phyloP scores from a whole-genome alignment of 2,888 invertebrate genomes.

The Dorcus hopei region DNA sequence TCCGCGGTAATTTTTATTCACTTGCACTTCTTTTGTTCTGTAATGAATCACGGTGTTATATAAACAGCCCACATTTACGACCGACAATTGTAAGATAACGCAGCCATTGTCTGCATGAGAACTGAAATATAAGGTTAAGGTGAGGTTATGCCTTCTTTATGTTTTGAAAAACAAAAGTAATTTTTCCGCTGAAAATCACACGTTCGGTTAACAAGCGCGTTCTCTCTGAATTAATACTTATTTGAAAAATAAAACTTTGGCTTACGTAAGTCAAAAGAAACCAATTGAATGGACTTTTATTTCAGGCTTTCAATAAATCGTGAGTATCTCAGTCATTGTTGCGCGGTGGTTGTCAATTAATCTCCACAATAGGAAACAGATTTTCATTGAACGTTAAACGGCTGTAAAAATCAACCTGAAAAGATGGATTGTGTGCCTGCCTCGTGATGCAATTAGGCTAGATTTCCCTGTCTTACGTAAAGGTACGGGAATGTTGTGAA shows the following conservation, averaged over 20 bases:
- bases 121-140: constrained; percentile 47
- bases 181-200: neutral
- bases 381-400: neutral
- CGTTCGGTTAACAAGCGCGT: too few relatives aligned
- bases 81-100: constrained; percentile 30
- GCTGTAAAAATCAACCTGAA: neutral
- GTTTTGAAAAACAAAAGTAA: constrained; percentile 1
- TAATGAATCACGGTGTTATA: constrained; percentile 31
- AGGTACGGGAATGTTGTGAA: constrained; percentile 13
- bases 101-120: constrained; percentile 41
- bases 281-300: neutral
- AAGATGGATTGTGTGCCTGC: neutral
- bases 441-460: constrained; percentile 9
- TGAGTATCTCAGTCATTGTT: constrained; percentile 13
- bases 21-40: constrained; percentile 32
- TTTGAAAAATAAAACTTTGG: too few relatives aligned
- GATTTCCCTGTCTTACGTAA: constrained; percentile 7
- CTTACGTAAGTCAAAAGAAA: too few relatives aligned
- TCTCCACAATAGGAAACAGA: neutral
- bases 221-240: too few relatives aligned
- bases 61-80: constrained; percentile 32
- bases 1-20: constrained; percentile 21
- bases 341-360: constrained; percentile 12
- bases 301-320: constrained; percentile 15
- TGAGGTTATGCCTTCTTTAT: constrained; percentile 23